Evolutionary conservation across 1,140 invertebrate genomes (phyloP), one percentile per base, ranked within the genome.

Genomic region (Zaprionus capensis): DNA sequence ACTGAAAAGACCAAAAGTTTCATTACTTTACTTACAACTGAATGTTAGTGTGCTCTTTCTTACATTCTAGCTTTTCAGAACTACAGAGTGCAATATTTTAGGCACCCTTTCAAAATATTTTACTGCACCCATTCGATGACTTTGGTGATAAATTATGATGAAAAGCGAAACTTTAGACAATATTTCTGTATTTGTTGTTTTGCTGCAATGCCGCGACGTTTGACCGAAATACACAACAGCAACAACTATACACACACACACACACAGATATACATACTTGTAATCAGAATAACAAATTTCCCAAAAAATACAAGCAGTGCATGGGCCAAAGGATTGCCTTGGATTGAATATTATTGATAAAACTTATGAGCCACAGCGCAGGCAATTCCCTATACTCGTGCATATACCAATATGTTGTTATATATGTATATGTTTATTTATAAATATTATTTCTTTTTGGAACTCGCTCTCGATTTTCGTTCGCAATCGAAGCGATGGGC

Each of bases 311-410:
- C 17, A 57, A 44, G 31, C 49, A 63, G 44, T 72, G 44, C 17
- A 55, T 49, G 69, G 46, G n/a, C 59, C 15, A 71, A 76, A 81
- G 74, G 76, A 76, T 74, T 76, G 79, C 78, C 80, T 91, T 86
- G 75, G 74, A 83, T 87, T 87, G 82, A 81, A 87, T 91, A 81
- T 83, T 91, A 91, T 91, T 91, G 87, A 91, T 91, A 91, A 91
- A 91, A 91, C 87, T 91, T 91, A 69, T 83, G 62, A 58, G 80
- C 51, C 56, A 53, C 26, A 71, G 44, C 34, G 6, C 26, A 57
- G 69, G 64, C 71, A 71, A 65, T 69, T 78, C 80, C 36, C 15
- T 7, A 46, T 17, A 46, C 38, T n/a, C 15, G n/a, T 78, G 76
- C 79, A 80, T 6, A 51, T 2, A 51, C 0, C 7, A n/a, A 51